Evolutionary conservation across 2,113 vertebrate species (phyloP).

Genomic region (Rattus rattus): DNA sequence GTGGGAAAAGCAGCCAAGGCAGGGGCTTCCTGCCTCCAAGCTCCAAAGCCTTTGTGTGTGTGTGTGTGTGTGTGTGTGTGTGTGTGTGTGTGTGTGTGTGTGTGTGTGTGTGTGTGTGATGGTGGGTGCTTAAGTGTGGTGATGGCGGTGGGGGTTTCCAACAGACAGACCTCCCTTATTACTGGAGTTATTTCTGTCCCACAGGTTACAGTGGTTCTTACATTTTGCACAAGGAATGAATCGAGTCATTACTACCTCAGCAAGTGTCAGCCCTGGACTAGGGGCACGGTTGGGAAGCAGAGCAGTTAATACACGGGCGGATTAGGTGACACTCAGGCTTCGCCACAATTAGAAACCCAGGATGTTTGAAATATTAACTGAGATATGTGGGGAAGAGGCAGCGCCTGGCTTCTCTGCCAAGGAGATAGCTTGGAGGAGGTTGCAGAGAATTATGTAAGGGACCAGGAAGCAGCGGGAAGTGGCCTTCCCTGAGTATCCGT

Average conservation of each 20-base stretch:
- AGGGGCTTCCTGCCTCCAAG: neutral
- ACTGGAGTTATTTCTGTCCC: conserved; percentile 61
- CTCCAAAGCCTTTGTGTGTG: conserved; percentile 24
- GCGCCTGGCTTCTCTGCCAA: neutral
- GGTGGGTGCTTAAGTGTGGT: neutral
- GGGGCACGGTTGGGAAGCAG: conserved; percentile 61
- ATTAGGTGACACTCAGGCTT: conserved; percentile 84
- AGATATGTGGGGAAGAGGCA: conserved; percentile 69
- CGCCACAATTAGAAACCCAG: conserved; percentile 84
- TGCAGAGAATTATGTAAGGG: conserved; percentile 55
- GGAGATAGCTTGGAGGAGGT: neutral
- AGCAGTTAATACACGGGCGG: conserved; percentile 82
- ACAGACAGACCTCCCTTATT: conserved; percentile 72
- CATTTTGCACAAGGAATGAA: conserved; percentile 72
- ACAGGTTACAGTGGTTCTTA: conserved; percentile 31
- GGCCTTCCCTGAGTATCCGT: accelerated
- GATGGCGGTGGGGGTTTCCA: conserved; percentile 44
- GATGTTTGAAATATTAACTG: conserved; percentile 82
- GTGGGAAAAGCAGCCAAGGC: too few relatives aligned
- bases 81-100: neutral
- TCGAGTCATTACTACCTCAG: conserved; percentile 80
- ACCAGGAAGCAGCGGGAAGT: neutral
- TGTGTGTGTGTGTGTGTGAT: too few relatives aligned
- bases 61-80: neutral
- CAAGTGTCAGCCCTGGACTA: conserved; percentile 76